phyloP scores from a whole-genome alignment of 2,113 vertebrate genomes.

The Ellobius talpinus region DNA sequence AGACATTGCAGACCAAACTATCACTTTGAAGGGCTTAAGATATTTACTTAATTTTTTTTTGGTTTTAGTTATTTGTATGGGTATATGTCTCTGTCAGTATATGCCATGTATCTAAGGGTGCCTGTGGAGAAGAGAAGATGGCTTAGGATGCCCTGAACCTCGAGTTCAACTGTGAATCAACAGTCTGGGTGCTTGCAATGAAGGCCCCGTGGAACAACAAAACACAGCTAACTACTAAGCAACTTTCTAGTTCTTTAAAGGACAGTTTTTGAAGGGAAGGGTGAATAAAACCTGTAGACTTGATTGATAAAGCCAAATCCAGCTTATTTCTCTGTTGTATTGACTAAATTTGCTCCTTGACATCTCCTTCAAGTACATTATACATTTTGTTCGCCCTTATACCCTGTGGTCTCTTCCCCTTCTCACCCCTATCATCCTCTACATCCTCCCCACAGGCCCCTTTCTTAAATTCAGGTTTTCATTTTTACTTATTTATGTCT shows the following conservation, averaged over 20 bases:
- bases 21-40: constrained; percentile 15
- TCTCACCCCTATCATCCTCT: not conserved
- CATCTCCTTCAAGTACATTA: not conserved
- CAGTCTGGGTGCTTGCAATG: not conserved
- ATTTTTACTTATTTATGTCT: not conserved
- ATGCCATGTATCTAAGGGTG: not conserved
- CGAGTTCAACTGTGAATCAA: not conserved
- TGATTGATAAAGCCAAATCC: not conserved
- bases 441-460: not conserved
- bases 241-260: not conserved
- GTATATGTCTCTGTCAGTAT: not conserved
- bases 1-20: not conserved
- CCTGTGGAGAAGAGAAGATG: not conserved
- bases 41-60: not conserved
- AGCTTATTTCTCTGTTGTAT: not conserved
- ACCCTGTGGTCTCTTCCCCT: not conserved
- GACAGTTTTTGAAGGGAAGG: not conserved
- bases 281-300: not conserved
- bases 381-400: not conserved
- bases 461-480: not conserved
- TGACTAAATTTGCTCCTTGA: not conserved
- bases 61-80: not conserved
- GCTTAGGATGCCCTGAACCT: not conserved
- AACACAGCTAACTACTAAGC: not conserved
- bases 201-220: not conserved